phyloP scores from a whole-genome alignment of 2,888 invertebrate genomes.

The Oligia latruncula region DNA sequence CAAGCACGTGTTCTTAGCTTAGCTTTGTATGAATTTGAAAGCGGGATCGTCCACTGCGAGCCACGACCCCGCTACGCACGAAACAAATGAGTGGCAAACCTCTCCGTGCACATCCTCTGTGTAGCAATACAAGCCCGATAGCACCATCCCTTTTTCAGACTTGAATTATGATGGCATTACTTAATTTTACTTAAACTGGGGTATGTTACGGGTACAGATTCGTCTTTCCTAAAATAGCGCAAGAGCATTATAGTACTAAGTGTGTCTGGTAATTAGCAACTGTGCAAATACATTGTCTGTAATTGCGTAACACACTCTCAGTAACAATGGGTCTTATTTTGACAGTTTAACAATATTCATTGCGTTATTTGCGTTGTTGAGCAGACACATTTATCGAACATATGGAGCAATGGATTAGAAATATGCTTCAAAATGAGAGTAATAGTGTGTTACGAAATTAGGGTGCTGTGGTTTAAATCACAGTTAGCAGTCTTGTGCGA shows the following conservation, averaged over 20 bases:
- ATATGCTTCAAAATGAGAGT: too few species aligned
- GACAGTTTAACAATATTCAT: too few species aligned
- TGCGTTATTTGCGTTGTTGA: too few species aligned
- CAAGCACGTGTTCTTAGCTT: not conserved
- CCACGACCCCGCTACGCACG: not conserved
- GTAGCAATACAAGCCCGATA: too few species aligned
- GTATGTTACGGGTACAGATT: too few species aligned
- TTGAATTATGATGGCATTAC: too few species aligned
- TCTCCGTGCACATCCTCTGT: not conserved
- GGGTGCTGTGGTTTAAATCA: conserved; percentile 4
- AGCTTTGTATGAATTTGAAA: not conserved
- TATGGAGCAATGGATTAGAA: too few species aligned
- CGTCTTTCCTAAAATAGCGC: conserved; percentile 5
- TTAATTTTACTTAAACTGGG: not conserved
- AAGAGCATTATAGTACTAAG: not conserved
- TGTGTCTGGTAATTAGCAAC: conserved; percentile 14
- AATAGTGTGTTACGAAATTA: too few species aligned
- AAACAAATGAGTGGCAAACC: not conserved
- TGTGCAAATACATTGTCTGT: conserved; percentile 8
- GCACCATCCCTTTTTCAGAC: too few species aligned
- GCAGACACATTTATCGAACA: too few species aligned
- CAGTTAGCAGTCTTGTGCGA: conserved; percentile 5
- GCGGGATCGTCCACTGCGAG: not conserved
- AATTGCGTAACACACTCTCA: too few species aligned
- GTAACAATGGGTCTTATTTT: too few species aligned